Evolutionary conservation across 2,113 vertebrate species (phyloP), one percentile per base, ranked within the genome.

Genomic region (Ailuropoda melanoleuca): DNA sequence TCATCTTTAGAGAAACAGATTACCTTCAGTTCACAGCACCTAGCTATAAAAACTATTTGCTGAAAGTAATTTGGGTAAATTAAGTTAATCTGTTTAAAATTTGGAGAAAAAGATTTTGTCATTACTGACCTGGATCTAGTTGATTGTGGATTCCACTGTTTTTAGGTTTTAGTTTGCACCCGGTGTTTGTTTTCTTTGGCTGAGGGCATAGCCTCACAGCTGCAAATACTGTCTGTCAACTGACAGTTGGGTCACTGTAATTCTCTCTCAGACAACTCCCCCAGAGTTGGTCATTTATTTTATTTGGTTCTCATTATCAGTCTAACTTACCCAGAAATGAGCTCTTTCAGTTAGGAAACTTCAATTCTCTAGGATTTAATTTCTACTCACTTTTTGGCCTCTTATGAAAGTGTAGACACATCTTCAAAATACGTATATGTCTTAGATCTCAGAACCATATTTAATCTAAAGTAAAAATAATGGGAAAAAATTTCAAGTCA

Each of bases 41-140:
- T 23, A 82, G 64, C 1, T 62, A 15, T 4, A 50, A 90, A 60
- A 19, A 23, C 15, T 64, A 86, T 34, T 77, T 1, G n/a, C n/a
- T 31, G 23, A 86, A 31, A 88, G 75, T 18, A 95, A 60, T 9
- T 70, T 43, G 14, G 4, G 19, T 89, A 74, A 64, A 37, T 92
- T 66, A 91, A 83, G 14, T 83, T 46, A 83, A 37, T 50, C 4
- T 58, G 6, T 15, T 91, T 74, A 26, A 84, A 83, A 29, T 34
- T 24, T 66, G 37, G 10, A 6, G 0, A 39, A 83, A 72, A 92
- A 80, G 4, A 14, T 26, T 18, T 50, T 62, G 4, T 60, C 68
- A n/a, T 78, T 46, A 96, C 68, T 96, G 31, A 97, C 46, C 80
- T 80, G 39, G 37, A 46, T 87, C 12, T 78, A 58, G 58, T 34